Base-by-base conservation (phyloP, 2,888 invertebrate genomes). In the Aphrophora alni region DNA sequence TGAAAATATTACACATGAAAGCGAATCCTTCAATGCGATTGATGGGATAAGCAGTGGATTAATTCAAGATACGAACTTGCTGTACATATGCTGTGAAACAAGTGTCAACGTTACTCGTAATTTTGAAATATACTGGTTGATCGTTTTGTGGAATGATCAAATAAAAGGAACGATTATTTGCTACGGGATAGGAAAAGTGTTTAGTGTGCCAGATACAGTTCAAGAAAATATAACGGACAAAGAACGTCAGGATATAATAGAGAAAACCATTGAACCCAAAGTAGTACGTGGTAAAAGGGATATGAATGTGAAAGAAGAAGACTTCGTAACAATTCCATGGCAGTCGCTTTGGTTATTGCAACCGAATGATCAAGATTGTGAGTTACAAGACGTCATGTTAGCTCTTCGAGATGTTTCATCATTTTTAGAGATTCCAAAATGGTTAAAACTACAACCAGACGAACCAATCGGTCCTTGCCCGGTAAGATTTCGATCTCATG, bases 381-480 rank as follows among this genome's bases (percentile, higher is more conserved):
- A 24, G 7, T 71, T 38, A 70, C 77, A 71, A 44, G 71, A 71
- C 7, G 10, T 17, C 1, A 21, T 26, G 12, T 21, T 69, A 69
- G 2, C 26, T 26, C 21, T 10, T 17, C 44, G 44, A 2, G 44
- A 44, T 44, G 17, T 44, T 7, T 44, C 44, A 14, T 44, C 44
- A 3, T 44, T 44, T 28, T 2, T 28, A 25, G 75, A 26, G 3
- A 51, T 59, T 10, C 73, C 78, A 5, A 33, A 78, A 14, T 73
- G 78, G 73, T 25, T 78, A 25, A 38, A 24, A 68, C 44, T 73
- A 21, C 27, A 68, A 1, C 78, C 78, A n/a, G 27, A 78, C 38
- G 26, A 59, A n/a, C 73, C 51, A 38, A 72, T 80, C n/a, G 80
- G 80, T 38, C 71, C 38, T 14, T 80, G 80, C n/a, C 77, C 77